Base-by-base conservation (phyloP, 1,140 invertebrate genomes). In the Lasioglossum albipes region DNA sequence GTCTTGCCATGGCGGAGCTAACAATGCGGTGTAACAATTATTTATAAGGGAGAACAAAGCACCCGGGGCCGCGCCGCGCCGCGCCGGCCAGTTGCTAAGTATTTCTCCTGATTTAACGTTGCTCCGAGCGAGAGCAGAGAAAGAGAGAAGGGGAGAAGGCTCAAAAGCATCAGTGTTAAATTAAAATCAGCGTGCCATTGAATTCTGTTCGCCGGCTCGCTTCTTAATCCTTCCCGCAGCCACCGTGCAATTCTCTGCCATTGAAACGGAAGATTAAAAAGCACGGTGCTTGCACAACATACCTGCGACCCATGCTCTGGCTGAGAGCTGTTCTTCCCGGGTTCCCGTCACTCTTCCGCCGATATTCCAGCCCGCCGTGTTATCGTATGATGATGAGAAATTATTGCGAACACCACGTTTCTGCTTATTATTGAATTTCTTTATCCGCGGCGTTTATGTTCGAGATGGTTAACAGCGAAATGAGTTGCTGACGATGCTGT, bases 1-100 rank as follows among this genome's bases (percentile, higher is more conserved):
- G 68, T 86, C 83, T 71, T 75, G 22, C 52, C 64, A 61, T 61
- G 57, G 62, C 49, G 62, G 75, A 61, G 61, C 27, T 67, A 79
- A 83, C 70, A 76, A 80, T 72, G 82, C 67, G 22, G 71, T 72
- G 66, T 75, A 84, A 81, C 72, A 84, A 83, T 87, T 84, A 81
- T 81, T 80, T 71, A 66, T 70, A 52, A 54, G 68, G 57, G 52
- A 70, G 72, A 79, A 71, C 52, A 67, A 66, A 79, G 75, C 36
- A 20, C n/a, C 22, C 18, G 49, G 52, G 49, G 45, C 10, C 13
- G 20, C 2, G 61, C n/a, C 16, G 52, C 36, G 45, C 10, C 13
- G 20, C 2, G 61, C n/a, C 16, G n/a, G 36, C 20, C 41, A n/a
- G 16, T 3, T n/a, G 13, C 0, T 18, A 31, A 45, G n/a, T 3